Evolutionary conservation across 2,113 vertebrate genomes (phyloP).

Genomic region (Microcebus murinus): DNA sequence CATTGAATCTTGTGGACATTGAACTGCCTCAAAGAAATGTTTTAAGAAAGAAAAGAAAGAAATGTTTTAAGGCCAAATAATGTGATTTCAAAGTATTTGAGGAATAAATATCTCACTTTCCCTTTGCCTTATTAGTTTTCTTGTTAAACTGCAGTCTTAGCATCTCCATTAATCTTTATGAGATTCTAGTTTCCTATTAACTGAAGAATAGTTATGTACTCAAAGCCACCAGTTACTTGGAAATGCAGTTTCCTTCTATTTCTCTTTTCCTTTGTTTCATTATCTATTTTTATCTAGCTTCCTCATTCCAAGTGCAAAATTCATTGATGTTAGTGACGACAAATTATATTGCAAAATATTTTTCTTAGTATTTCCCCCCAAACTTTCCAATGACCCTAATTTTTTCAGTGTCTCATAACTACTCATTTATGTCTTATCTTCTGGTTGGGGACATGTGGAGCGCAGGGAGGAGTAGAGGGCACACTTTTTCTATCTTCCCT

Average conservation of each 20-base stretch:
- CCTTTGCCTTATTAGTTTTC: neutral
- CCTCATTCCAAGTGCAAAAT: constrained; percentile 24
- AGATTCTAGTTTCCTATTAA: constrained; percentile 29
- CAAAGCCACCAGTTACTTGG: neutral
- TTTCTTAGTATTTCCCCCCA: neutral
- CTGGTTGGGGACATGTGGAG: neutral
- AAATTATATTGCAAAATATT: neutral
- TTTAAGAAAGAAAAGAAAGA: constrained; percentile 26
- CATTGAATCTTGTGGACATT: neutral
- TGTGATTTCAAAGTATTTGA: neutral
- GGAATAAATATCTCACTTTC: constrained; percentile 2
- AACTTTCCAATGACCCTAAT: neutral
- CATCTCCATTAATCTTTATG: constrained; percentile 37
- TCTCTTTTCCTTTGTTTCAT: constrained; percentile 3
- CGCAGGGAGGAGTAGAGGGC: neutral
- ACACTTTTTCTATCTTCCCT: neutral
- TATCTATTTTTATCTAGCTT: neutral
- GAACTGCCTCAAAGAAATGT: neutral
- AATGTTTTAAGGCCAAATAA: neutral
- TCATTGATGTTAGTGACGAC: neutral
- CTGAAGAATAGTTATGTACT: neutral
- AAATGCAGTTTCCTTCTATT: neutral
- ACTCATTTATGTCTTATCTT: neutral
- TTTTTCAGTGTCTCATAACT: neutral
- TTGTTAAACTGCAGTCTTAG: neutral